Percentiles rank a stretch among this genome's conserved stretches.
Conservation (phyloP, 2,797 vertebrate genomes). For the Etheostoma nigrum region DNA sequence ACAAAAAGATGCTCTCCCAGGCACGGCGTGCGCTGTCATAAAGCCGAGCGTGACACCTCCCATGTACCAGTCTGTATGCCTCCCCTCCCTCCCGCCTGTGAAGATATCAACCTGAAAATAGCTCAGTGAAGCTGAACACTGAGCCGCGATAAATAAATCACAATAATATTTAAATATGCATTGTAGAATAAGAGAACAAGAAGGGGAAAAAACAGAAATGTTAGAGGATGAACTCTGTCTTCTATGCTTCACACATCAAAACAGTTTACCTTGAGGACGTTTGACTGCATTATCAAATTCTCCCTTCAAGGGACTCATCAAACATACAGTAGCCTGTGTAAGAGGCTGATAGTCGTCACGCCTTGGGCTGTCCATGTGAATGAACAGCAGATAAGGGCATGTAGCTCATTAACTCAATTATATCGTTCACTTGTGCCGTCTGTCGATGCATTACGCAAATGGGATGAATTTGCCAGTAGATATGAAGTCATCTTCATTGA, state of each 20-base stretch:
- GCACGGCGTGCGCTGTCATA: slow-evolving; percentile 49
- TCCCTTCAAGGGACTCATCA: slow-evolving; percentile 73
- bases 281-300: slow-evolving; percentile 63
- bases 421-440: slow-evolving; percentile 60
- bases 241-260: slow-evolving; percentile 63
- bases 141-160: slow-evolving; percentile 73
- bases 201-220: slow-evolving; percentile 7
- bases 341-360: slow-evolving; percentile 70
- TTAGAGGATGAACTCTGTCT: slow-evolving; percentile 53
- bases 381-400: slow-evolving; percentile 73
- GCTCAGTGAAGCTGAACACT: slow-evolving; percentile 56
- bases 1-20: slow-evolving; percentile 57
- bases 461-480: slow-evolving; percentile 51
- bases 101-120: slow-evolving; percentile 75
- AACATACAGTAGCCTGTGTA: slow-evolving; percentile 75
- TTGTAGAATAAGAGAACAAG: slow-evolving; percentile 51
- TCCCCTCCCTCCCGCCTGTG: slow-evolving; percentile 40
- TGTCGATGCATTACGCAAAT: slow-evolving; percentile 58
- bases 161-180: slow-evolving; percentile 75
- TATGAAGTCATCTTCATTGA: slow-evolving; percentile 51
- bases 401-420: slow-evolving; percentile 79
- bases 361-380: slow-evolving; percentile 69
- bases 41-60: slow-evolving; percentile 60
- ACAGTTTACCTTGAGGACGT: slow-evolving; percentile 69
- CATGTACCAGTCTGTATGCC: slow-evolving; percentile 28